Evolutionary conservation across 1,140 invertebrate species (phyloP).

Genomic region (Achroia grisella): DNA sequence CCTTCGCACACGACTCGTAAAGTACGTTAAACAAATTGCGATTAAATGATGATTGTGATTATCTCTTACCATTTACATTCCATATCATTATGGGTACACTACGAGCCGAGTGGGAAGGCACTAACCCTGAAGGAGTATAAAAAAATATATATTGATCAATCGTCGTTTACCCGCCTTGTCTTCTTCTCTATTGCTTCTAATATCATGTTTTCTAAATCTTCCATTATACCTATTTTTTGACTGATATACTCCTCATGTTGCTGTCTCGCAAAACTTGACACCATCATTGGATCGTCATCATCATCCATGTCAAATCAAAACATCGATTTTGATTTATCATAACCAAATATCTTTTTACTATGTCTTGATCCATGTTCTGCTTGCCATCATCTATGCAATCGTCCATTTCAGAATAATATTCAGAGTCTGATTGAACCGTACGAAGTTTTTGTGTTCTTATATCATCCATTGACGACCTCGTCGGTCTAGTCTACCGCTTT

Average conservation of each 20-base stretch:
- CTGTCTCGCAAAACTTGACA: slow-evolving; percentile 87
- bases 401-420: slow-evolving; percentile 93
- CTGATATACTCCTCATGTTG: slow-evolving; percentile 90
- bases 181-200: slow-evolving; percentile 81
- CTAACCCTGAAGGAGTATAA: too few species aligned
- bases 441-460: slow-evolving; percentile 42
- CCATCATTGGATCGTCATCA: slow-evolving; percentile 86
- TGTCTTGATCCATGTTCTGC: slow-evolving; percentile 81
- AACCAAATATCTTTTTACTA: slow-evolving; percentile 92
- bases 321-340: slow-evolving; percentile 83
- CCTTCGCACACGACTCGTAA: too few species aligned
- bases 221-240: slow-evolving; percentile 84
- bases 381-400: slow-evolving; percentile 93
- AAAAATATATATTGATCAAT: slow-evolving; percentile 27
- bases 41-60: too few species aligned
- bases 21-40: too few species aligned
- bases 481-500: too few species aligned
- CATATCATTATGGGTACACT: too few species aligned
- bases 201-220: slow-evolving; percentile 88
- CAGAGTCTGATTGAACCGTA: slow-evolving; percentile 80
- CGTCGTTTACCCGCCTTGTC: slow-evolving; percentile 49
- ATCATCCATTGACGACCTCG: too few species aligned
- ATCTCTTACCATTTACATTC: too few species aligned
- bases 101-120: too few species aligned
- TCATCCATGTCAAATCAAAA: slow-evolving; percentile 76